Evolutionary conservation across 2,888 invertebrate genomes (phyloP), one percentile per base, ranked within the genome.

Genomic region (Cheilosia impressa): DNA sequence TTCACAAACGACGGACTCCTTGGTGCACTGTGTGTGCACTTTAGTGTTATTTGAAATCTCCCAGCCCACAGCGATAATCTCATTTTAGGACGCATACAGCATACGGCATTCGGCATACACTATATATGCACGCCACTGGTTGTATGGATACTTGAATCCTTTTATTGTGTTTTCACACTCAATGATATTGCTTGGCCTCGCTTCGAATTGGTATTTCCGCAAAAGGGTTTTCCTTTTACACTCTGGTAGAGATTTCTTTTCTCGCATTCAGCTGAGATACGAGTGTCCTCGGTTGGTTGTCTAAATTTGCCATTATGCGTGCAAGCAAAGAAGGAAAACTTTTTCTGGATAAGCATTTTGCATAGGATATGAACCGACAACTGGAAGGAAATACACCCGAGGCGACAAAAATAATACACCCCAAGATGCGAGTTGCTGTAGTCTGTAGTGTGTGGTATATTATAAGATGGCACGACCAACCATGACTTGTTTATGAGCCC

Each of bases 151-250:
- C 19, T 65, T n/a, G 15, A 79, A 71, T 71, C 19, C 57, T 57
- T 78, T 63, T 77, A 65, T 72, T 79, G 65, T 60, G 43, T 66
- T 79, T 65, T 60, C 65, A 52, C 65, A 72, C 65, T 79, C 78
- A 78, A 58, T 58, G 57, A 57, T 57, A 52, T 58, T 45, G 68
- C 53, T 68, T 15, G 50, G 19, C 60, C 45, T 45, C 19, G 52
- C 13, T 45, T 24, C 41, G 41, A 38, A 66, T 65, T 58, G 50
- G 17, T 52, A 65, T 72, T 43, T 52, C 71, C n/a, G 69, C 63
- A 63, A 71, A 69, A 10, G 15, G 58, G 19, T 62, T 62, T 53
- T 41, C 43, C 43, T 34, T 57, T 77, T 45, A 17, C 17, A 41
- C 47, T 55, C 19, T 13, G 38, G 3, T 47, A 9, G 47, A 9